Percentiles rank a stretch among this genome's conserved stretches.
Conservation (phyloP, 2,113 vertebrate genomes). For the Mugil cephalus region DNA sequence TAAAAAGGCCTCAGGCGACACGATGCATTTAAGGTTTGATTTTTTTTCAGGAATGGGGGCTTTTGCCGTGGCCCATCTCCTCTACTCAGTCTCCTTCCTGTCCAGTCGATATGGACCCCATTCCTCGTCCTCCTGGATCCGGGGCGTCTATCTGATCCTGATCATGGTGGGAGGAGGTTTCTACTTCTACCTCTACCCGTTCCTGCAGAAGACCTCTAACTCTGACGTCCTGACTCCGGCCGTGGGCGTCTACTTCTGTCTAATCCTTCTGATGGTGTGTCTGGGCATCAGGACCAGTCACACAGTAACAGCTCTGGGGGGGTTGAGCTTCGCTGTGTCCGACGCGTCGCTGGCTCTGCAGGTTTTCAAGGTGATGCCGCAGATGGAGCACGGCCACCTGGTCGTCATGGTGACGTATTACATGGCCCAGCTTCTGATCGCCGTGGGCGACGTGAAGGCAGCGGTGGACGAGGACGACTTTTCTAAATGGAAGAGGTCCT, state of each 20-base stretch:
- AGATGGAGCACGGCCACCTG: constrained; percentile 35
- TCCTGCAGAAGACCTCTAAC: constrained; percentile 66
- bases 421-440: constrained; percentile 85
- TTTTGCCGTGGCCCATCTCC: constrained; percentile 84
- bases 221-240: constrained; percentile 67
- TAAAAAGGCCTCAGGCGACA: no score
- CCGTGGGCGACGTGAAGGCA: constrained; percentile 79
- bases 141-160: constrained; percentile 61
- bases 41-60: constrained; percentile 84
- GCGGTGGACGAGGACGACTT: constrained; percentile 57
- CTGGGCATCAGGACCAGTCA: constrained; percentile 71
- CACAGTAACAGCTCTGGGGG: constrained; percentile 65
- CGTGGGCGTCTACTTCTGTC: constrained; percentile 69
- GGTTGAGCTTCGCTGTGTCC: constrained; percentile 83
- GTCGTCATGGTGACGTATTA: constrained; percentile 89
- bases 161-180: constrained; percentile 1
- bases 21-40: no score
- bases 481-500: constrained; percentile 64
- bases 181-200: constrained; percentile 72
- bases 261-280: constrained; percentile 80
- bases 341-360: constrained; percentile 82
- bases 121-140: constrained; percentile 53
- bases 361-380: constrained; percentile 76
- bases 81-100: constrained; percentile 83
- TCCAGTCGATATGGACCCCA: constrained; percentile 67